Conservation (phyloP, 2,113 vertebrate species). For the Hyla sarda region DNA sequence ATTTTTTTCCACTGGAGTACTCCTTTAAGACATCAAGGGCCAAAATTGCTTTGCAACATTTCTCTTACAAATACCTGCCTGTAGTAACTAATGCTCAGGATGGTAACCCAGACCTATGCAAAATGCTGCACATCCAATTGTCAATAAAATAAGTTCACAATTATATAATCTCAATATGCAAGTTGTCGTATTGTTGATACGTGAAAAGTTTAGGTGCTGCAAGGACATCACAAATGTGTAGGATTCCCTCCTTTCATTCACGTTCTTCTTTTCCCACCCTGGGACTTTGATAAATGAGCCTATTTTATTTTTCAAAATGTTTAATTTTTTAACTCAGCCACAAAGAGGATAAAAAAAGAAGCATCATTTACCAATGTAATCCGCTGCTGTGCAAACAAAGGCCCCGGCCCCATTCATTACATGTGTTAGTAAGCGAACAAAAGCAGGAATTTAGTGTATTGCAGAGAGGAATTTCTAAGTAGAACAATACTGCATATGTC, state of each 20-base stretch:
- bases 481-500: conserved; percentile 47
- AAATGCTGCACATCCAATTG: too few relatives aligned
- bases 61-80: too few relatives aligned
- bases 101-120: too few relatives aligned
- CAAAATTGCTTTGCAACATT: too few relatives aligned
- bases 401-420: conserved; percentile 25
- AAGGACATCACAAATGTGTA: background rate
- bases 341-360: conserved; percentile 5
- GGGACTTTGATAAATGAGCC: conserved; percentile 7
- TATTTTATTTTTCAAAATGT: conserved; percentile 42
- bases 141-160: too few relatives aligned
- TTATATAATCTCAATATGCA: too few relatives aligned
- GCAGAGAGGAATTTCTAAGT: conserved; percentile 72
- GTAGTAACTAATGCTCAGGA: too few relatives aligned
- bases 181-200: background rate
- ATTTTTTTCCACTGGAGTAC: too few relatives aligned
- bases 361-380: conserved; percentile 11
- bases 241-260: background rate
- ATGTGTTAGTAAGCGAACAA: conserved; percentile 35
- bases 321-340: conserved; percentile 30
- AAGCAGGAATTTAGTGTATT: conserved; percentile 63
- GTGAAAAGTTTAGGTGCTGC: background rate
- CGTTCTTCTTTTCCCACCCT: background rate
- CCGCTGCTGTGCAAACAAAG: conserved; percentile 7
- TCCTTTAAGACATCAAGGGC: too few relatives aligned